phyloP scores from a whole-genome alignment of 2,113 vertebrate genomes.

The Melanostigma gelatinosum region DNA sequence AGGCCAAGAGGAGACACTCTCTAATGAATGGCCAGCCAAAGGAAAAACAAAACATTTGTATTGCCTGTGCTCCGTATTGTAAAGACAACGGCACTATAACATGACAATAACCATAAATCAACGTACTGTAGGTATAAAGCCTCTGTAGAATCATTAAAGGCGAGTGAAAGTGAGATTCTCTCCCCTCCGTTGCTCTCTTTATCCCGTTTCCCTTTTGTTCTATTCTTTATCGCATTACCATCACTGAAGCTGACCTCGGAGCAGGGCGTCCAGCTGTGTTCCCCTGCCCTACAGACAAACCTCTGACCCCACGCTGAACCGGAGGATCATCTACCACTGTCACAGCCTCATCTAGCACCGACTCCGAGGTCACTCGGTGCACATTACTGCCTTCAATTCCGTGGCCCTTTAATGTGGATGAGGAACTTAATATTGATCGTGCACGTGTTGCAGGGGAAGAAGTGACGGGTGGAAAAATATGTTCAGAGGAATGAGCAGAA shows the following conservation, averaged over 20 bases:
- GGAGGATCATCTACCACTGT: constrained; percentile 78
- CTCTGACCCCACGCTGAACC: constrained; percentile 81
- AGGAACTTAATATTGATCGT: constrained; percentile 1
- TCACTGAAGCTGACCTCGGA: constrained; percentile 77
- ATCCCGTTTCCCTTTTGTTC: constrained; percentile 76
- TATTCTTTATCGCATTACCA: constrained; percentile 82
- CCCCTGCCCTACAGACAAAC: constrained; percentile 74
- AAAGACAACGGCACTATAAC: constrained; percentile 56
- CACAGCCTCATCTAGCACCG: constrained; percentile 66
- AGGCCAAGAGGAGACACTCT: constrained; percentile 77
- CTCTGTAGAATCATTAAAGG: constrained; percentile 62
- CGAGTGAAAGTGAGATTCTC: constrained; percentile 70
- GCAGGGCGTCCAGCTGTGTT: constrained; percentile 73
- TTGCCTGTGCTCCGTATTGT: constrained; percentile 33
- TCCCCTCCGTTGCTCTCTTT: constrained; percentile 63
- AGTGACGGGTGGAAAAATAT: constrained; percentile 33
- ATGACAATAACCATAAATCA: constrained; percentile 77
- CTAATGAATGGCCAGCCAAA: constrained; percentile 49
- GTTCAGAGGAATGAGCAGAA: constrained; percentile 43
- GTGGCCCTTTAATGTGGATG: not conserved
- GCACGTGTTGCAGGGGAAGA: not conserved
- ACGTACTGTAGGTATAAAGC: constrained; percentile 70
- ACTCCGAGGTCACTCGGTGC: constrained; percentile 57
- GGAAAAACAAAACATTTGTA: constrained; percentile 48
- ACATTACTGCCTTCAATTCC: constrained; percentile 25